Base-by-base conservation (phyloP, 2,113 vertebrate species). In the Platichthys stellatus region DNA sequence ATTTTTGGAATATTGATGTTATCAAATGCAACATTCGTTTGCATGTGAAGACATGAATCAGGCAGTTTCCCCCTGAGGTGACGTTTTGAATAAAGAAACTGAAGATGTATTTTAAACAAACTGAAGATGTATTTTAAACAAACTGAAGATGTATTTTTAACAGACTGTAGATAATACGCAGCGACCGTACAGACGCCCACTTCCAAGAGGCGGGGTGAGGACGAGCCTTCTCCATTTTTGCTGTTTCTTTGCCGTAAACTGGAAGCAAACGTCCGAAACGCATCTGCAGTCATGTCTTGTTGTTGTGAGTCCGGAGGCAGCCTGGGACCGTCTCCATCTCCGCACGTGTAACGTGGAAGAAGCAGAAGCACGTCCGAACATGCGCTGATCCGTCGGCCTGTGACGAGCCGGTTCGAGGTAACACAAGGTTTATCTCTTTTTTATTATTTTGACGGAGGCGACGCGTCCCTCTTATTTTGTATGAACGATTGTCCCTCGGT, bases 151-250 rank as follows among this genome's bases (percentile, higher is more conserved):
- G 2, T 40, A 12, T 40, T 40, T 40, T 2, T 0, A 40, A 40
- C 38, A 40, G 11, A 12, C 38, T 40, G 38, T 40, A 40, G 38
- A 43, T 13, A 43, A 51, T 18, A 18, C 5, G 18, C 17, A 51
- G 47, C 17, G 47, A 2, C 8, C 14, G 14, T 2, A 70, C 69
- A 8, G 35, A 81, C 87, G 80, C 84, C 89, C 83, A 86, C 86
- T 68, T 67, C 28, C 28, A 40, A 70, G 72, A 82, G 85, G 86
- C 88, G 90, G 86, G 89, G 88, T 84, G 79, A 73, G 86, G 69
- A n/a, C 7, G 47, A 17, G 18, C 47, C 40, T 43, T 13, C 40
- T 43, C 40, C 47, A 51, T 15, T 6, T 49, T 4, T 49, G 28
- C 17, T 18, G 53, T 26, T n/a, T 74, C 24, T 54, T 57, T 74